A percentile compares a stretch with the other conserved stretches of the same genome.
Evolutionary conservation across 2,797 vertebrate species (phyloP).

Genomic region (Falco peregrinus): DNA sequence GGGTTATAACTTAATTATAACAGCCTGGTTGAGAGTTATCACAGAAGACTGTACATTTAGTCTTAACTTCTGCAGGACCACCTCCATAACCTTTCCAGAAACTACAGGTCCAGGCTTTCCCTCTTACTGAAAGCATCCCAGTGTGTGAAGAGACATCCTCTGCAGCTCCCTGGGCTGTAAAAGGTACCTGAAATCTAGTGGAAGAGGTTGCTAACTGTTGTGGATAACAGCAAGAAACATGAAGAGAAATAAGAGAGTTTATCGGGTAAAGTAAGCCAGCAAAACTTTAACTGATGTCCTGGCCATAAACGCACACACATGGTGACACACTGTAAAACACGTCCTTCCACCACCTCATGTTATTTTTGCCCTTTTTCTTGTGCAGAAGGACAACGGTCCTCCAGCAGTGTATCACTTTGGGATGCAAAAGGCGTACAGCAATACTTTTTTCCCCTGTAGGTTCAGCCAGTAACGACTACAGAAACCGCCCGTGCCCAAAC

Average conservation of each 20-base stretch:
- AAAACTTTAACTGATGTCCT: neutral
- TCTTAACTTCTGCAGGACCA: neutral
- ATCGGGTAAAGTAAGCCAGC: neutral
- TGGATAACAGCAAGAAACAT: neutral
- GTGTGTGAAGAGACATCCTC: neutral
- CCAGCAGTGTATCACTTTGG: neutral
- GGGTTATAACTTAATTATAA: neutral
- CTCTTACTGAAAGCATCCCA: neutral
- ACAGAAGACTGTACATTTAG: neutral
- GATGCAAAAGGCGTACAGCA: neutral
- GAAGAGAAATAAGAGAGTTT: neutral
- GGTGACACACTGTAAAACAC: neutral
- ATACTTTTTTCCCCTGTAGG: neutral
- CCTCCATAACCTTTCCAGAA: neutral
- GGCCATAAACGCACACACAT: neutral
- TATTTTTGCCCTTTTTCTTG: neutral
- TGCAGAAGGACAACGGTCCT: neutral
- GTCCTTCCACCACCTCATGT: neutral
- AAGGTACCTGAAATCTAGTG: neutral
- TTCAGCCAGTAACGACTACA: neutral
- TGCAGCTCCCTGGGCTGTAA: neutral
- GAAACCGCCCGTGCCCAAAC: neutral
- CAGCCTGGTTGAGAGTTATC: neutral
- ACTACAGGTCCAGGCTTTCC: neutral
- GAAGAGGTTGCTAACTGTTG: neutral